Base-by-base conservation (phyloP, 30 jellyfish, hydroid and myxozoan genomes). In the Pseudorhiza aurosa region DNA sequence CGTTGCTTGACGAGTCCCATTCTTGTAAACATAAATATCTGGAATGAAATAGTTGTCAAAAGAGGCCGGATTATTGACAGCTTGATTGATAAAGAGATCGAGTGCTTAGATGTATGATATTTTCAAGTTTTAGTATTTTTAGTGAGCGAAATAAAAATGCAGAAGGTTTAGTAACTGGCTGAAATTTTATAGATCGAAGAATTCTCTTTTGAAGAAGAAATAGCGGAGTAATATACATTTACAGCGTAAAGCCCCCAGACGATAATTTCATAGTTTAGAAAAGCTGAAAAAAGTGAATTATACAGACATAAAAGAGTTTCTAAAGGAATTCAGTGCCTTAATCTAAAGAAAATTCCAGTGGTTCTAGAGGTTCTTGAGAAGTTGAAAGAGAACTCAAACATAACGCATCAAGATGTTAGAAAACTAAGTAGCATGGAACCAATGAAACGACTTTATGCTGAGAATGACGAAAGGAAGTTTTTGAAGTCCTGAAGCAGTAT, bases 241-340 rank as follows among this genome's bases (percentile, higher is more conserved):
- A n/a, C n/a, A n/a, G n/a, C n/a, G n/a, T n/a, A n/a, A n/a, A n/a
- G n/a, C n/a, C n/a, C n/a, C n/a, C n/a, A n/a, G n/a, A n/a, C n/a
- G n/a, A n/a, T n/a, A n/a, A n/a, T n/a, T n/a, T n/a, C n/a, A n/a
- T 28, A n/a, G 28, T 75, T 55, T 27, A 55, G 65, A 56, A 53
- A 75, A 11, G 87, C 51, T n/a, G 32, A 55, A 56, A 75, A 51
- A n/a, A 75, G 72, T 53, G 87, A 75, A 35, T 75, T 53, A 35
- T 53, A 75, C 62, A 71, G 73, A 51, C 74, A 71, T 49, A 71
- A 31, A 46, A 71, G 30, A 28, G 85, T 71, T 71, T 72, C 39
- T 32, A 71, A 39, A 1, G 85, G 85, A 45, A 53, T 24, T 37
- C 33, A 51, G 31, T 71, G 85, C 85, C 72, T 71, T 10, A 71